phyloP scores from a whole-genome alignment of 2,113 vertebrate species.

The Siphamia tubifer region DNA sequence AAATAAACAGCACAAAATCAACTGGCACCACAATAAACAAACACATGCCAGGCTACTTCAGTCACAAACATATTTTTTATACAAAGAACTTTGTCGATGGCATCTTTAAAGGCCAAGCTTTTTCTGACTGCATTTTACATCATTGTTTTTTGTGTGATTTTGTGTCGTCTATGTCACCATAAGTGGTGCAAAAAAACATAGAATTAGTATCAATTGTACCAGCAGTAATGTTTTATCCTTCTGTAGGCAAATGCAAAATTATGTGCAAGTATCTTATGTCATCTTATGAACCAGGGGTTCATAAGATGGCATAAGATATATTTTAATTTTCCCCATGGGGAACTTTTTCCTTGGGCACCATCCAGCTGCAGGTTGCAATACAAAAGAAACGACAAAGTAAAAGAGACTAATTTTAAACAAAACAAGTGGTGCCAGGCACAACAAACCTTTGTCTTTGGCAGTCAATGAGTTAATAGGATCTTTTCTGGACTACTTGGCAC shows the following conservation, averaged over 20 bases:
- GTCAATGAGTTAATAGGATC: no score
- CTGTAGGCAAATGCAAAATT: slow-evolving; percentile 1
- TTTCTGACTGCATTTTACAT: background rate
- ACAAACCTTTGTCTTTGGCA: no score
- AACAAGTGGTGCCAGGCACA: no score
- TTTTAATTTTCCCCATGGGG: no score
- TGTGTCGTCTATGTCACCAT: slow-evolving; percentile 8
- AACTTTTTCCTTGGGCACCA: no score
- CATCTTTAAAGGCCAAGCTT: background rate
- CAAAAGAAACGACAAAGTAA: no score
- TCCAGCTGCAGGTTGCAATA: no score
- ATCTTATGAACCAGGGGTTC: no score
- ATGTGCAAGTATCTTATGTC: no score
- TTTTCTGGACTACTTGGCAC: no score
- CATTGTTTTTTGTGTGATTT: background rate
- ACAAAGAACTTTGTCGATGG: background rate
- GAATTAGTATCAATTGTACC: slow-evolving; percentile 21
- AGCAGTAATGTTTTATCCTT: background rate
- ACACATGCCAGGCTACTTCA: slow-evolving; percentile 17
- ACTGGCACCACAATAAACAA: slow-evolving; percentile 38
- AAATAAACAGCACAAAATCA: slow-evolving; percentile 18
- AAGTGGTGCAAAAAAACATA: slow-evolving; percentile 31
- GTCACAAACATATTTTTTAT: background rate
- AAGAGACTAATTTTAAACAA: no score
- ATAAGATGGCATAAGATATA: no score